phyloP scores from a whole-genome alignment of 2,888 invertebrate species.

The Hedya salicella region DNA sequence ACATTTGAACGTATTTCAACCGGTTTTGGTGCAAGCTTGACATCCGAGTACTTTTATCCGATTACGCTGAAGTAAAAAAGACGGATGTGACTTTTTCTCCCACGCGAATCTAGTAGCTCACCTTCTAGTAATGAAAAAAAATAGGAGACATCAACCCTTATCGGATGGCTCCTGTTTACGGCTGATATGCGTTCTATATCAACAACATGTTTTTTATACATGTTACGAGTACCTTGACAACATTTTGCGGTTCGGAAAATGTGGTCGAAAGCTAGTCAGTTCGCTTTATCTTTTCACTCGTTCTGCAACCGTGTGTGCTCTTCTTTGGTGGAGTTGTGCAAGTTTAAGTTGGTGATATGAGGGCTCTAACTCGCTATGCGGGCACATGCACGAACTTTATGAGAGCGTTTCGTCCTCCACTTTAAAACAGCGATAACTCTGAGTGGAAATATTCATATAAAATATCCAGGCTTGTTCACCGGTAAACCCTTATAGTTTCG shows the following conservation, averaged over 20 bases:
- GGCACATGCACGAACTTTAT: slow-evolving; percentile 19
- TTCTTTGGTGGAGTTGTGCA: slow-evolving; percentile 10
- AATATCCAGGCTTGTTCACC: neutral
- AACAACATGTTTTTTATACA: no score
- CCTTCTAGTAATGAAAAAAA: no score
- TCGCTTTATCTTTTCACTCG: neutral
- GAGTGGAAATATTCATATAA: neutral
- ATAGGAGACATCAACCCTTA: no score
- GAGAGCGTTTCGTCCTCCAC: neutral
- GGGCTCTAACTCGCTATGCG: slow-evolving; percentile 17
- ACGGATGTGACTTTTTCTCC: no score
- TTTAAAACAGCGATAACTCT: slow-evolving; percentile 14
- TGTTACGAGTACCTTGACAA: neutral
- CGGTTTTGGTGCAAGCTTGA: no score
- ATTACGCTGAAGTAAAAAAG: no score
- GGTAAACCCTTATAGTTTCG: no score
- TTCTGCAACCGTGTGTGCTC: neutral
- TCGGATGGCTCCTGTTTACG: no score
- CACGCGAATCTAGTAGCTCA: no score
- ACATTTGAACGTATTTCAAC: no score
- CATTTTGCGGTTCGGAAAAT: neutral
- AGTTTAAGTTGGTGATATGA: slow-evolving; percentile 15
- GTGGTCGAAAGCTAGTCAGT: neutral
- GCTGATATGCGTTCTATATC: no score
- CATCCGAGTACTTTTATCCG: no score